Base-by-base conservation (phyloP, 2,888 invertebrate species). In the Catocala nupta region DNA sequence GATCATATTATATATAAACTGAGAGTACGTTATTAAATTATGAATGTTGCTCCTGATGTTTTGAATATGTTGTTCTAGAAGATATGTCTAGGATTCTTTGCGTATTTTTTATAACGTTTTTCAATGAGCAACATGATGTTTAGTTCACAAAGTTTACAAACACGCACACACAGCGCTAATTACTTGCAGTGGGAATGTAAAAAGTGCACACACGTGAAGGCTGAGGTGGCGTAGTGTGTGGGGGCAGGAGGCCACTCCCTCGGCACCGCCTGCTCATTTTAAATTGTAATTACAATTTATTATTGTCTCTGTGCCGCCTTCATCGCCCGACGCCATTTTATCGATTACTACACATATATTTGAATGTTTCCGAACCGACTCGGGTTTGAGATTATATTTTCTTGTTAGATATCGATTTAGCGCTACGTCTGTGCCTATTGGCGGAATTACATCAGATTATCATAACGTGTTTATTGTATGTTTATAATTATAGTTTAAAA, bases 201-300 rank as follows among this genome's bases (percentile, higher is more conserved):
- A 88, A 90, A 91, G 84, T 90, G 88, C 90, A 91, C 89, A 89
- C 89, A 90, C 83, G 85, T 84, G 88, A 77, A 85, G 79, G 63
- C 80, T 52, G 81, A 89, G 89, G 89, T 89, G 88, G 88, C 82
- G 82, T 81, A 85, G 78, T 81, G 86, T 81, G 84, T 81, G 88
- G 88, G 88, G 89, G 87, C 84, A 84, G 75, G 81, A 87, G 87
- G 92, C 93, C 92, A 87, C 93, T 84, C 93, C 93, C 91, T 77
- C 91, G 86, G 83, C 88, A 89, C 87, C 93, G 93, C 93, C 93
- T 90, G 93, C 93, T 94, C 93, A 94, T 94, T 94, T 94, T 92
- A 94, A 94, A 93, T 93, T 93, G 94, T 94, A 94, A 94, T 94
- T 93, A 93, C 93, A 91, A 93, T 93, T 92, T 93, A 94, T 94